Evolutionary conservation across 2,888 invertebrate species (phyloP), one percentile per base, ranked within the genome.

Genomic region (Stenichneumon culpator): DNA sequence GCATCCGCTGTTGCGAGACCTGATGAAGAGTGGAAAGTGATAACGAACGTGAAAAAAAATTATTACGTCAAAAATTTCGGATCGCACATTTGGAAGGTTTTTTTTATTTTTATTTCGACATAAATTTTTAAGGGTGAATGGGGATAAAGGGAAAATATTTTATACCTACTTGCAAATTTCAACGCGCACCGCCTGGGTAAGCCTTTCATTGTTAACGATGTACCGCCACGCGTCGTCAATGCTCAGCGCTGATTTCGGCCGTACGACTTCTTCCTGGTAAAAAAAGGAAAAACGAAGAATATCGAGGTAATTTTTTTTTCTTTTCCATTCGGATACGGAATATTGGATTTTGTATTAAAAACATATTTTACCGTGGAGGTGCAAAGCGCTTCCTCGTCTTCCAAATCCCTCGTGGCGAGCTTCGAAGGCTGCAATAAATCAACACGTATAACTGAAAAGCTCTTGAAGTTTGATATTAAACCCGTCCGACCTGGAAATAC

Each of bases 171-270:
- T 86, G 95, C 97, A 98, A 87, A 95, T 95, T 93, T 97, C 97
- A 1, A 97, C 95, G 32, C 96, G 95, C 54, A 97, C 95, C n/a
- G 96, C 96, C 93, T 98, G 97, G 6, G 95, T 94, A 47, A 95
- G 96, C 0, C 95, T 93, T 0, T 95, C 95, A 16, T 95, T 95
- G 90, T 97, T 97, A 0, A 97, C 94, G 28, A 97, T 95, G 77
- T 95, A 95, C 89, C 95, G 94, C 96, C 96, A 97, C 83, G 95
- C 94, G 9, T 95, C 95, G 25, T 96, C 94, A 81, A 94, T 94
- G 68, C 95, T 96, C 79, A 94, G 92, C 0, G 95, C 96, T 0
- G 95, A 94, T 92, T 95, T 94, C 0, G 97, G 97, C 86, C 94
- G 95, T 11, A 96, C 93, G 0, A 96, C 92, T 93, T 95, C 94